phyloP scores from a whole-genome alignment of 2,113 vertebrate genomes.

The Dolichallabes microphthalmus region DNA sequence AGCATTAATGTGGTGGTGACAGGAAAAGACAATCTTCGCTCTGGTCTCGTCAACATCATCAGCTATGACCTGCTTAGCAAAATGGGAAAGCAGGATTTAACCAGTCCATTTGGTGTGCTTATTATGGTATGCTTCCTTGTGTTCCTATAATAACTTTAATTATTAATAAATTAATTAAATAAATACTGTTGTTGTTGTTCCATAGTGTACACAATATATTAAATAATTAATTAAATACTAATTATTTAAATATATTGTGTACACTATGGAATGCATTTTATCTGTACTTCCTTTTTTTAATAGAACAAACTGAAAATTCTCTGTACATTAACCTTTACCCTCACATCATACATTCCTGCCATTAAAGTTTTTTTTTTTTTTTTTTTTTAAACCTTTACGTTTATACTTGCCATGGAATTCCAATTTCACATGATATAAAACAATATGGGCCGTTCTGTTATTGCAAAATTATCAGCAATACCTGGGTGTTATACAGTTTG shows the following conservation, averaged over 20 bases:
- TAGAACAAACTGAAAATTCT: background rate
- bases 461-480: background rate
- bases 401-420: background rate
- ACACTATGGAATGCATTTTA: background rate
- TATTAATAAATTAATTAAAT: no score
- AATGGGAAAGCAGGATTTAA: slow-evolving; percentile 78
- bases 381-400: background rate
- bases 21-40: slow-evolving; percentile 78
- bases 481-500: background rate
- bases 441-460: background rate
- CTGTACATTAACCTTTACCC: background rate
- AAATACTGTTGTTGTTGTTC: no score
- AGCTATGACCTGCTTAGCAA: slow-evolving; percentile 95
- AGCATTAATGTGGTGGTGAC: slow-evolving; percentile 86
- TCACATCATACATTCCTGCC: background rate
- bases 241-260: no score
- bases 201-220: no score
- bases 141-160: background rate
- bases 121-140: slow-evolving; percentile 78
- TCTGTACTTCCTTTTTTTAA: background rate
- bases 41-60: slow-evolving; percentile 85
- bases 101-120: slow-evolving; percentile 82
- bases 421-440: background rate
- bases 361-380: background rate
- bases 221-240: no score